These are phyloP conservation scores for Ceryle rudis DNA, from an alignment of 2,797 vertebrate genomes.

Conservation along the genomic window DNA sequence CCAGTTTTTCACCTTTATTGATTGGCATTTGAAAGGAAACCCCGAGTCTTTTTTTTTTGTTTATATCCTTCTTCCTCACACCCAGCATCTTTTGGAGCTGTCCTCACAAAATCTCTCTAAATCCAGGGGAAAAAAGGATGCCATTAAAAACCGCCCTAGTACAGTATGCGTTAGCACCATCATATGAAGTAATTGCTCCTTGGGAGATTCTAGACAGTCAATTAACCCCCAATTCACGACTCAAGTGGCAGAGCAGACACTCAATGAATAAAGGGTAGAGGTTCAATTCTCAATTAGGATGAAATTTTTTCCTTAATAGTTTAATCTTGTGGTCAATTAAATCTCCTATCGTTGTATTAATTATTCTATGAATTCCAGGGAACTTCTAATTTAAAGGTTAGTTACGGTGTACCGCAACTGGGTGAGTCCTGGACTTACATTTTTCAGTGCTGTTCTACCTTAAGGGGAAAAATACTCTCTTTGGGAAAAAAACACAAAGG, in stretches of 20 bases:
- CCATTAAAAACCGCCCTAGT: slow-evolving; percentile 5
- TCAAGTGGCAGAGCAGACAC: slow-evolving; percentile 45
- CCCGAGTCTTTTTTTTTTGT: neutral
- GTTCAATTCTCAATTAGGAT: slow-evolving; percentile 61
- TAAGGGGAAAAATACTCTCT: neutral
- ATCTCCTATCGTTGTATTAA: slow-evolving; percentile 35
- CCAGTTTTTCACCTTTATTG: neutral
- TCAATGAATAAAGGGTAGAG: slow-evolving; percentile 60
- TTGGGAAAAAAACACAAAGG: neutral
- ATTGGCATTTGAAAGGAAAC: neutral
- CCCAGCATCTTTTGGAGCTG: neutral
- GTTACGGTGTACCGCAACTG: neutral
- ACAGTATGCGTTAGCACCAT: neutral
- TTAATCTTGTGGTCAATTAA: slow-evolving; percentile 67
- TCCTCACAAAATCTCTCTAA: slow-evolving; percentile 4
- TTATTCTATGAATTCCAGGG: slow-evolving; percentile 39
- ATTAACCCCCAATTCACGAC: slow-evolving; percentile 65
- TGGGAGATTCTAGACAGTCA: slow-evolving; percentile 58
- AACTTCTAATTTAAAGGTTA: slow-evolving; percentile 45
- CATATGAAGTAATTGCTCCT: slow-evolving; percentile 67
- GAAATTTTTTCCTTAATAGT: slow-evolving; percentile 50
- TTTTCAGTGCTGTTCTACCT: neutral
- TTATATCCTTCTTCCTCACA: neutral
- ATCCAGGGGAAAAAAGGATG: neutral
- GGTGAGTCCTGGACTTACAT: neutral